phyloP scores from a whole-genome alignment of 2,113 vertebrate species.

The Epinephelus cyanopodus region DNA sequence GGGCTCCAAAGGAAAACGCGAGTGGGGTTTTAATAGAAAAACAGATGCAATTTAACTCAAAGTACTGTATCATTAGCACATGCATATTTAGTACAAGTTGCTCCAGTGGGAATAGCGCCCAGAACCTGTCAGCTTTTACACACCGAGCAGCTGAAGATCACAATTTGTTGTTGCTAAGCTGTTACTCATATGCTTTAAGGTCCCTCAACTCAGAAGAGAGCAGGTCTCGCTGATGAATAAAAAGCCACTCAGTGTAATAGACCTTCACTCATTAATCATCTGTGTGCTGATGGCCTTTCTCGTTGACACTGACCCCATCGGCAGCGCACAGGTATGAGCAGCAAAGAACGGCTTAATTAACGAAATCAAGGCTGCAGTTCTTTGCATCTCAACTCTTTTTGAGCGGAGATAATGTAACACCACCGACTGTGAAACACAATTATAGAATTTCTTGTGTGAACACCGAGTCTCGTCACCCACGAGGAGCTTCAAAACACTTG shows the following conservation, averaged over 20 bases:
- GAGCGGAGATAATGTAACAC: background rate
- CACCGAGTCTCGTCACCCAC: constrained; percentile 8
- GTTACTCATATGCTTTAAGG: constrained; percentile 20
- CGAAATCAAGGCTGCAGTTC: constrained; percentile 9
- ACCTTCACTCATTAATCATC: constrained; percentile 35
- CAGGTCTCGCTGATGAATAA: constrained; percentile 32
- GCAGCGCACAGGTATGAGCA: background rate
- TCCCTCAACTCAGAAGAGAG: constrained; percentile 11
- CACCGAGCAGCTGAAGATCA: constrained; percentile 5
- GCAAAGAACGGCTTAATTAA: background rate
- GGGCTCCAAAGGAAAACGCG: constrained; percentile 22
- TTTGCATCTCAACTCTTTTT: background rate
- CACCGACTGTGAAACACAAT: background rate
- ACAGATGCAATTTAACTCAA: constrained; percentile 22
- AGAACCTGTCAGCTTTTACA: constrained; percentile 25
- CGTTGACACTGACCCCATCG: constrained; percentile 20
- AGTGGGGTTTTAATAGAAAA: constrained; percentile 36
- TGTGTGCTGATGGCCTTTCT: background rate
- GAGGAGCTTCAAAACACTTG: background rate
- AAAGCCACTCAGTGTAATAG: constrained; percentile 30
- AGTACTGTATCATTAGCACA: constrained; percentile 26
- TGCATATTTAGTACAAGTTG: constrained; percentile 32
- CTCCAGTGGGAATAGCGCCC: constrained; percentile 31
- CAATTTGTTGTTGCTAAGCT: constrained; percentile 25
- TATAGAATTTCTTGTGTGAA: constrained; percentile 20